phyloP scores from a whole-genome alignment of 2,113 vertebrate species.

The Hemichromis elongatus region DNA sequence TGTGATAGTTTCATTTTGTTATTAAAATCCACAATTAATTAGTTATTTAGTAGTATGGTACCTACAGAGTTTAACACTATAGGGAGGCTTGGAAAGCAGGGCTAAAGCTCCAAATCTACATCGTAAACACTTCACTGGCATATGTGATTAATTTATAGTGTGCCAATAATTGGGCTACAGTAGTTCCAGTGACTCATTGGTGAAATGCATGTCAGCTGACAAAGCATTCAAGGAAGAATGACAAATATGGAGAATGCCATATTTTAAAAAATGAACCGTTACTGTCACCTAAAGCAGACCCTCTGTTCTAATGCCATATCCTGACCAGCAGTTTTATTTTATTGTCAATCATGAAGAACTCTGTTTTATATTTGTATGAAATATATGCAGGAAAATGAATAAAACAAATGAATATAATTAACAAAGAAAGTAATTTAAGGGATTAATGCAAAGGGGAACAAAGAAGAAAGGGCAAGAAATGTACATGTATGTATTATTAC shows the following conservation, averaged over 20 bases:
- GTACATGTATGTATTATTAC: not conserved
- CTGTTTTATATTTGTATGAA: not conserved
- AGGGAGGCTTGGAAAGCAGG: not conserved
- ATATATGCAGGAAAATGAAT: not conserved
- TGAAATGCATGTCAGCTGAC: not conserved
- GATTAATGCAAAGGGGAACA: not conserved
- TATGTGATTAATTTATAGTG: not conserved
- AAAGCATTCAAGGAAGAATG: not conserved
- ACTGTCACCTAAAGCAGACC: not conserved
- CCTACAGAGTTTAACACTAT: not conserved
- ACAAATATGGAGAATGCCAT: not conserved
- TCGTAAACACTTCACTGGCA: not conserved
- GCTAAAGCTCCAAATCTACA: not conserved
- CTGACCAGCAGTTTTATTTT: not conserved
- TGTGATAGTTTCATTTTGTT: not conserved
- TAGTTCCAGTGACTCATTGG: not conserved
- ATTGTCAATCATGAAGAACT: not conserved
- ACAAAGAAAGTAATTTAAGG: not conserved
- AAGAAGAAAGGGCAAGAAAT: not conserved
- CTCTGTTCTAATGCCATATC: not conserved
- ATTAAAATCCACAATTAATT: not conserved
- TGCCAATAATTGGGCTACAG: not conserved
- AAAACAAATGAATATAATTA: not conserved
- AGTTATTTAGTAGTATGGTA: not conserved
- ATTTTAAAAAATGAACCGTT: not conserved